Evolutionary conservation across 2,888 invertebrate species (phyloP).

Genomic region (Molanna angustata): DNA sequence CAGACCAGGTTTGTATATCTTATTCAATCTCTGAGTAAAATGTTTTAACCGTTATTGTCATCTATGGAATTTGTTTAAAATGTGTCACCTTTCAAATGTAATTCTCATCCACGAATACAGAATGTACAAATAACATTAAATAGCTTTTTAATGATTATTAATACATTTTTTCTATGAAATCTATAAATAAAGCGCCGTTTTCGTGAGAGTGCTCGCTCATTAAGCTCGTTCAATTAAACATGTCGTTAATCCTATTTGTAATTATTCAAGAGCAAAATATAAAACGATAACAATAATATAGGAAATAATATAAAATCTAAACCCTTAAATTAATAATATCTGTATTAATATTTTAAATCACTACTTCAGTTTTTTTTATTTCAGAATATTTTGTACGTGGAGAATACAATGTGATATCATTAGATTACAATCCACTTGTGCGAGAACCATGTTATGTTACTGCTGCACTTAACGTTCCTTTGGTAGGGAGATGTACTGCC

Average conservation of each 20-base stretch:
- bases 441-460: slow-evolving; percentile 58
- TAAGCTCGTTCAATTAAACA: too few species aligned
- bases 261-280: neutral
- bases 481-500: slow-evolving; percentile 60
- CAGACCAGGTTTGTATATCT: slow-evolving; percentile 52
- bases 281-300: neutral
- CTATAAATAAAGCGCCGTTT: too few species aligned
- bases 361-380: neutral
- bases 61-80: too few species aligned
- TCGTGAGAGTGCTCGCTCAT: too few species aligned
- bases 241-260: too few species aligned
- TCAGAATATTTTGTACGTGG: slow-evolving; percentile 54
- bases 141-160: neutral
- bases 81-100: too few species aligned
- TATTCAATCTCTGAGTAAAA: too few species aligned
- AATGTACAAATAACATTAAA: neutral
- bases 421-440: slow-evolving; percentile 61
- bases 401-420: slow-evolving; percentile 59
- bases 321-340: neutral
- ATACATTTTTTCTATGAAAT: too few species aligned
- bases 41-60: too few species aligned
- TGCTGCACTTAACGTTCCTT: slow-evolving; percentile 56
- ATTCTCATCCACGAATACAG: too few species aligned
- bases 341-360: neutral
- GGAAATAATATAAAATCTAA: neutral